Evolutionary conservation across 2,797 vertebrate species (phyloP), one percentile per base, ranked within the genome.

Genomic region (Sebastes minor): DNA sequence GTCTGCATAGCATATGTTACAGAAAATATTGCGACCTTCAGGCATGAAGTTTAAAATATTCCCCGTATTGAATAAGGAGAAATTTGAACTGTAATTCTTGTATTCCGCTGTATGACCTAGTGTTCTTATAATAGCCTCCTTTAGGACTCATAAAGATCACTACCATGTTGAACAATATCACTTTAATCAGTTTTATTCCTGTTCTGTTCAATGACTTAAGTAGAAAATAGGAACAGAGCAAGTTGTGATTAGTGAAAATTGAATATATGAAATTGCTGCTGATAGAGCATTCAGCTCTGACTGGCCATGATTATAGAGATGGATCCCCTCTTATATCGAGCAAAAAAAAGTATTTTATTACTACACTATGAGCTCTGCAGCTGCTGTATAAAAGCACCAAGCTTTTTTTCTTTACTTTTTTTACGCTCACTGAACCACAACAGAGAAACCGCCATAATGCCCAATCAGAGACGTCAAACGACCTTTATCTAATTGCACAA

Each of bases 181-280:
- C 72, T 77, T 86, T 63, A 79, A 86, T 88, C 76, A 81, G 18
- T 57, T 68, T 49, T 63, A 46, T 30, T 8, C 8, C n/a, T 20
- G 18, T 76, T 84, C 57, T 27, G 68, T 78, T 81, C 68, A 60
- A 14, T 66, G 52, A 82, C 49, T 82, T 71, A 59, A 76, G 42
- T 77, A 61, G 73, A 73, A 89, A 87, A 80, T 32, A 62, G 18
- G 53, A 81, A 82, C 28, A 22, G 63, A 25, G 86, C 10, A 4
- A 69, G 80, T 60, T 57, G 12, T 83, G 80, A 93, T 92, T 90
- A 90, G 80, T 80, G 77, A 46, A 85, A 89, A 93, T 80, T 89
- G 84, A 91, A 91, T 81, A 85, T 71, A 66, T 76, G 78, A 84
- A 83, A 87, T 64, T 72, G 68, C 49, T 59, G 69, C 83, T 81